Evolutionary conservation across 1,140 invertebrate genomes (phyloP).

Genomic region (Cherax quadricarinatus): DNA sequence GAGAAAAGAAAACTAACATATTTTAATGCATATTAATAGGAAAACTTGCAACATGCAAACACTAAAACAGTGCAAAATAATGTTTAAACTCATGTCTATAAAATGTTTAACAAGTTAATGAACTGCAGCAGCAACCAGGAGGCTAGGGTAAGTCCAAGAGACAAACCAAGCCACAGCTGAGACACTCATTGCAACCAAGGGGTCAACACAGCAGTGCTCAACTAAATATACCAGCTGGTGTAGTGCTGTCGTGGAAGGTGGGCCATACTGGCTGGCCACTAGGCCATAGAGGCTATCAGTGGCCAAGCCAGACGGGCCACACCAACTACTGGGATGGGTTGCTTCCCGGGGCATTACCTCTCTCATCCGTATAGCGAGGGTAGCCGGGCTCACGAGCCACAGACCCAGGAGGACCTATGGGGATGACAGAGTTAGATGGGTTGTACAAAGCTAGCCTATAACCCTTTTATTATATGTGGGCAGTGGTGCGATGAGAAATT

Average conservation of each 20-base stretch:
- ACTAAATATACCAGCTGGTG: slow-evolving; percentile 71
- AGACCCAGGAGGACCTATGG: slow-evolving; percentile 71
- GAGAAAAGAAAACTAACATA: not conserved
- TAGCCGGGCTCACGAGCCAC: slow-evolving; percentile 71
- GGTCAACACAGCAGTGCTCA: slow-evolving; percentile 62
- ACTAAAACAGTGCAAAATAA: slow-evolving; percentile 4
- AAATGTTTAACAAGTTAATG: not conserved
- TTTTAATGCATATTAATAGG: not conserved
- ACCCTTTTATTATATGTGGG: slow-evolving; percentile 15
- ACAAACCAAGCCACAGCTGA: slow-evolving; percentile 58
- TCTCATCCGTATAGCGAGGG: slow-evolving; percentile 73
- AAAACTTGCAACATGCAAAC: slow-evolving; percentile 33
- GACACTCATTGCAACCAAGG: slow-evolving; percentile 60
- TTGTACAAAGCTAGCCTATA: slow-evolving; percentile 30
- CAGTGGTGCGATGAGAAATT: slow-evolving; percentile 4
- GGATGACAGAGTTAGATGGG: slow-evolving; percentile 64
- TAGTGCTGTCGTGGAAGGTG: slow-evolving; percentile 63
- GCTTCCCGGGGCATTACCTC: slow-evolving; percentile 73
- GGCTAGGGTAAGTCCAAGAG: slow-evolving; percentile 45
- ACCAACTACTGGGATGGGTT: slow-evolving; percentile 67
- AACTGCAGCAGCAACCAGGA: slow-evolving; percentile 52
- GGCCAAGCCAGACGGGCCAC: slow-evolving; percentile 61
- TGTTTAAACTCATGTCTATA: not conserved
- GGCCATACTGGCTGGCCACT: slow-evolving; percentile 65
- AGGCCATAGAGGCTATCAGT: slow-evolving; percentile 41